Conservation (phyloP, 2,113 vertebrate genomes). For the cattle (Bos taurus) region ARS-UCD2.0 NC_037328.1:63338501-63339000, state of each 20-base stretch:
- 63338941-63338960: conserved; percentile 57
- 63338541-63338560: neutral
- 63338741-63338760: conserved; percentile 7
- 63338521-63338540: neutral
- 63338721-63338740: conserved; percentile 38
- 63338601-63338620: neutral
- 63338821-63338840: conserved; percentile 47
- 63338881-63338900: conserved; percentile 60
- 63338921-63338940: conserved; percentile 60
- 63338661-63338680: neutral
- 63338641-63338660: neutral
- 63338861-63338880: conserved; percentile 59
- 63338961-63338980: conserved; percentile 7
- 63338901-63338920: conserved; percentile 53
- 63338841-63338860: conserved; percentile 64
- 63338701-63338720: neutral
- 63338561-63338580: neutral
- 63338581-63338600: neutral
- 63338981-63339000: conserved; percentile 40
- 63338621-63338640: neutral
- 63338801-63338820: conserved; percentile 47
- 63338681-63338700: conserved; percentile 14
- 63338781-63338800: neutral
- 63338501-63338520: neutral
- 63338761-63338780: conserved; percentile 44